phyloP scores from a whole-genome alignment of 2,888 invertebrate genomes.

The Tipula unca region DNA sequence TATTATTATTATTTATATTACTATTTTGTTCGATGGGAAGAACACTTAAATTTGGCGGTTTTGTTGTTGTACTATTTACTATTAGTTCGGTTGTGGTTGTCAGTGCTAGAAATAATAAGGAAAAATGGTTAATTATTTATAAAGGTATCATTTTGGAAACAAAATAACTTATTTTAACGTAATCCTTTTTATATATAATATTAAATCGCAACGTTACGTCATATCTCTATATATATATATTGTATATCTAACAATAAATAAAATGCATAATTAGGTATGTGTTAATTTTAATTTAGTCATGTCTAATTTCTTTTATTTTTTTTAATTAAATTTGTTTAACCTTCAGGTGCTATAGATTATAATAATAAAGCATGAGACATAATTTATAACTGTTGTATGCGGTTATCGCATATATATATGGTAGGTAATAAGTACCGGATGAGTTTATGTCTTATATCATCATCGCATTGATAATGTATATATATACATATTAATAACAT shows the following conservation, averaged over 20 bases:
- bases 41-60: constrained; percentile 9
- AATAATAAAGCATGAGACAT: not conserved
- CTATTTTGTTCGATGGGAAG: not conserved
- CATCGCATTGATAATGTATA: not conserved
- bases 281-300: not conserved
- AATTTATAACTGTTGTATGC: not conserved
- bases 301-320: not conserved
- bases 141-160: not conserved
- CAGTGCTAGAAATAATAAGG: not conserved
- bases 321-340: not conserved
- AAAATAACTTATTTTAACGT: too few species aligned
- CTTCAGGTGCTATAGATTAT: not conserved
- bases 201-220: too few species aligned
- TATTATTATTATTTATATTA: not conserved
- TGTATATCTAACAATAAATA: too few species aligned
- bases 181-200: too few species aligned
- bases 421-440: not conserved
- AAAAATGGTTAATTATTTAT: not conserved
- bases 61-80: not conserved
- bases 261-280: not conserved
- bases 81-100: not conserved
- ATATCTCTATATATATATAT: too few species aligned
- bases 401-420: not conserved
- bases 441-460: not conserved
- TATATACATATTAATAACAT: not conserved